Evolutionary conservation across 2,888 invertebrate genomes (phyloP).

Genomic region (Hypselothyrea guttata): DNA sequence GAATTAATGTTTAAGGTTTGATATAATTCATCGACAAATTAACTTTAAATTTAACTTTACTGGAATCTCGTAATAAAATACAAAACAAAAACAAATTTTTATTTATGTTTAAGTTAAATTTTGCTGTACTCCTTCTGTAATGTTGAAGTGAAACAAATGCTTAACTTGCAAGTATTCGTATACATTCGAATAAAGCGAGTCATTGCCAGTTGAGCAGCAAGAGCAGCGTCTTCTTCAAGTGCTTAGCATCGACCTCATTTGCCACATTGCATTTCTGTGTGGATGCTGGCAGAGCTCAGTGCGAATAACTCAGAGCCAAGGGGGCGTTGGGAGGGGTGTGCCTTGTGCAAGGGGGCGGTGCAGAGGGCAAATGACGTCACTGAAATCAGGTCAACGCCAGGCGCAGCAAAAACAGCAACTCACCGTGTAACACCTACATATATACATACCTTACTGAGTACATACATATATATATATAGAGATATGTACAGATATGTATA

Average conservation of each 20-base stretch:
- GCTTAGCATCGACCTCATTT: conserved; percentile 47
- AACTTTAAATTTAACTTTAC: no score
- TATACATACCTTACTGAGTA: conserved; percentile 3
- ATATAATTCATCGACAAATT: no score
- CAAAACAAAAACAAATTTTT: no score
- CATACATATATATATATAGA: neutral
- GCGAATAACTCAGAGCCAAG: neutral
- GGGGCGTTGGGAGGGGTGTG: no score
- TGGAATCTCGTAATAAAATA: no score
- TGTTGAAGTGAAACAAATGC: neutral
- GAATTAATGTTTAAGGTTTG: no score
- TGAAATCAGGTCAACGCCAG: conserved; percentile 71
- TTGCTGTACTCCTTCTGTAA: neutral
- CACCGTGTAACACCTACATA: conserved; percentile 47
- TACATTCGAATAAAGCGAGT: conserved; percentile 4
- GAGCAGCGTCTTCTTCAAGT: conserved; percentile 11
- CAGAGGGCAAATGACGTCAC: conserved; percentile 72
- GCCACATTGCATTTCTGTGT: conserved; percentile 34
- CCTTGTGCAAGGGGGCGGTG: no score
- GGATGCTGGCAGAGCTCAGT: neutral
- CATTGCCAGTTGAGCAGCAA: conserved; percentile 9
- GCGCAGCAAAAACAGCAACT: conserved; percentile 62
- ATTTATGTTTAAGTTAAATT: no score
- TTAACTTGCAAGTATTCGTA: neutral
- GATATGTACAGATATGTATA: neutral